phyloP scores from a whole-genome alignment of 2,797 vertebrate genomes.

The Centropyge bicolor region DNA sequence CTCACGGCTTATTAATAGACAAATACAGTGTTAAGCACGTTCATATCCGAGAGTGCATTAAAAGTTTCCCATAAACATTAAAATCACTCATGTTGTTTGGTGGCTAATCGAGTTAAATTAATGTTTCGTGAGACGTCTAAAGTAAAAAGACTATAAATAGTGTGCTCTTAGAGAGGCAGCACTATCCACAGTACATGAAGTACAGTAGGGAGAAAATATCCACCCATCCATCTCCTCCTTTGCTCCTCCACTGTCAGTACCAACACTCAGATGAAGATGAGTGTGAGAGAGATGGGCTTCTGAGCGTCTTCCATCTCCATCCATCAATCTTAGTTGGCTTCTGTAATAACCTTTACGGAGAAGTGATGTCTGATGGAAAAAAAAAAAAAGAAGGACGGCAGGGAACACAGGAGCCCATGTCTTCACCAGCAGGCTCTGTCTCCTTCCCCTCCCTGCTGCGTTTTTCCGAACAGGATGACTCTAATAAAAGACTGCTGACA shows the following conservation, averaged over 20 bases:
- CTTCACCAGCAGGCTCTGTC: conserved; percentile 36
- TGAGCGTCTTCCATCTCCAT: conserved; percentile 70
- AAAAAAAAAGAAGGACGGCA: conserved; percentile 51
- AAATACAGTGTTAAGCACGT: conserved; percentile 29
- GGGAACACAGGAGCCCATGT: conserved; percentile 35
- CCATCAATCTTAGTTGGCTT: conserved; percentile 73
- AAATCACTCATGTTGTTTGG: conserved; percentile 53
- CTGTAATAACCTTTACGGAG: conserved; percentile 77
- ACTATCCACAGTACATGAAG: conserved; percentile 79
- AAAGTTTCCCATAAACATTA: conserved; percentile 54
- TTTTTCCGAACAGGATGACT: conserved; percentile 71
- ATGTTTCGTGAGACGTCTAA: conserved; percentile 33
- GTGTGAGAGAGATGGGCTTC: conserved; percentile 72
- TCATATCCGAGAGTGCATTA: conserved; percentile 29
- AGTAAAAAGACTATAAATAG: conserved; percentile 35
- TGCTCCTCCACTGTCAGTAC: conserved; percentile 64
- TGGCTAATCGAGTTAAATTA: conserved; percentile 38
- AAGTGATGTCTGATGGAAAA: conserved; percentile 62
- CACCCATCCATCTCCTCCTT: conserved; percentile 64
- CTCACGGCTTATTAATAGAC: conserved; percentile 54
- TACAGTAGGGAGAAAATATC: conserved; percentile 79
- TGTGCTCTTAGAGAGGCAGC: conserved; percentile 62
- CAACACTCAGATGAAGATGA: conserved; percentile 75
- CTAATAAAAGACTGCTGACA: conserved; percentile 82
- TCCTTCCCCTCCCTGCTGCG: conserved; percentile 55